Percentiles rank a stretch among this genome's conserved stretches.
phyloP scores from a whole-genome alignment of 2,888 invertebrate genomes.

The Agrochola lychnidis region DNA sequence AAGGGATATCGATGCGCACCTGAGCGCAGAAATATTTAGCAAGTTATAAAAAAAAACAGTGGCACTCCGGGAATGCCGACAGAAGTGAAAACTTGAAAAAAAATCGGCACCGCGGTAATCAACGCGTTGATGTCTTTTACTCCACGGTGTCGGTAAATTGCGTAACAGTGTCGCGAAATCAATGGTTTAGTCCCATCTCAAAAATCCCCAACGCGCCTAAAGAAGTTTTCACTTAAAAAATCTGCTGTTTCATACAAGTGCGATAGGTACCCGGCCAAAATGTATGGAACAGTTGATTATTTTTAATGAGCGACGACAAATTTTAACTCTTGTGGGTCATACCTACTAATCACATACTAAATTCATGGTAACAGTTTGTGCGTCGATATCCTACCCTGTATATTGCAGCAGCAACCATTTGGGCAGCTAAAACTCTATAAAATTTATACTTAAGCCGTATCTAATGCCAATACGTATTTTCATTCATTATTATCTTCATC shows the following conservation, averaged over 20 bases:
- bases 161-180: too few relatives aligned
- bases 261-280: neutral
- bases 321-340: neutral
- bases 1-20: too few relatives aligned
- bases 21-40: too few relatives aligned
- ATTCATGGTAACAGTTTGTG: neutral
- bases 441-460: neutral
- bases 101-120: too few relatives aligned
- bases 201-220: too few relatives aligned
- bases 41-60: too few relatives aligned
- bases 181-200: too few relatives aligned
- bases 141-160: too few relatives aligned
- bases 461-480: neutral
- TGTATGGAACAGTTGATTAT: neutral
- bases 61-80: too few relatives aligned
- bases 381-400: neutral
- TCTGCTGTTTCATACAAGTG: neutral
- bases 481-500: neutral
- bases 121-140: too few relatives aligned
- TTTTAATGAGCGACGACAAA: too few relatives aligned
- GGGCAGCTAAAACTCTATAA: neutral
- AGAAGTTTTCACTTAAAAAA: neutral
- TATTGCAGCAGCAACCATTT: neutral
- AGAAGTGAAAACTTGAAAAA: too few relatives aligned
- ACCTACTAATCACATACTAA: neutral